Evolutionary conservation across 2,797 vertebrate genomes (phyloP), one percentile per base, ranked within the genome.

Genomic region (Helicolenus hilgendorfi): DNA sequence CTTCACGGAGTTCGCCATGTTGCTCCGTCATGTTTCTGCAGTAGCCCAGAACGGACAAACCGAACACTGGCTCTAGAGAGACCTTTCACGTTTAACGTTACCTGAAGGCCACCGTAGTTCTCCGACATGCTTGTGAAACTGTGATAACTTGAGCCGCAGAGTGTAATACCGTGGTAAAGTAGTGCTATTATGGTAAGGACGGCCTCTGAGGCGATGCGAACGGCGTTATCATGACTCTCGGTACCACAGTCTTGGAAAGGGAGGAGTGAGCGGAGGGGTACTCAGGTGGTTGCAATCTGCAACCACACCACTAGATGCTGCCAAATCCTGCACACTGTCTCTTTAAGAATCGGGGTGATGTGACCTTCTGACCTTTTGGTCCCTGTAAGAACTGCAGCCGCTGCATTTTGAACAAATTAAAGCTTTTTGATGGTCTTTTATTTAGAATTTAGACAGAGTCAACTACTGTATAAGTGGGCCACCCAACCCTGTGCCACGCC

Each of bases 281-380:
- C 0, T 53, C 49, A 53, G 49, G 9, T 53, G 49, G 49, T 10
- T 53, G 49, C 49, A n/a, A 53, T 53, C 1, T 53, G 18, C 49
- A 53, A n/a, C 49, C 49, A 53, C 41, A 45, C 41, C 41, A 45
- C 41, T 7, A 53, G 18, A n/a, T 53, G 41, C 41, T 45, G 41
- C 41, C 49, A 53, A 53, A 53, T 53, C 49, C 49, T 53, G 0
- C 18, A 53, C 1, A 2, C 49, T 53, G 49, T n/a, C 0, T 0
- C 49, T 4, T 10, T n/a, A 53, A 53, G 49, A 53, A 0, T 45
- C 15, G 15, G 15, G 49, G 1, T 49, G 45, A 41, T 41, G 38
- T 0, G 2, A 41, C 38, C 38, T 0, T 41, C 38, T 41, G 41
- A 45, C 0, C 0, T 45, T 45, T 53, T 53, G 49, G 18, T 20